Percentiles rank a stretch among this genome's conserved stretches.
These are phyloP conservation scores for Pachliopta kotzebuea DNA, from an alignment of 2,888 invertebrate species.

Conservation along the genomic window DNA sequence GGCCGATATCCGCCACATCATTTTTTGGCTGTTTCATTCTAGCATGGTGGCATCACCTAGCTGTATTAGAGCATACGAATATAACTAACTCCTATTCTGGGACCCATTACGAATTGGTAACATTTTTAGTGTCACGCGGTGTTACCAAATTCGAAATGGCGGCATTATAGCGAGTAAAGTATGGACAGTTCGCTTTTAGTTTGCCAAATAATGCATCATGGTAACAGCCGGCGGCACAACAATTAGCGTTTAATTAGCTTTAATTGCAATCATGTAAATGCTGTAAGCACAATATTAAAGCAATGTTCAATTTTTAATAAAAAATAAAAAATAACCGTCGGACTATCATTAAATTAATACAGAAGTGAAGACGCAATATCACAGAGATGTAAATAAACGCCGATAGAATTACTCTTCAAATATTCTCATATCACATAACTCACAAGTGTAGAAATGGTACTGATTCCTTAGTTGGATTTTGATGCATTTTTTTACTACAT, in stretches of 20 bases:
- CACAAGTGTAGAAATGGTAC: constrained; percentile 9
- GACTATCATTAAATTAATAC: constrained; percentile 4
- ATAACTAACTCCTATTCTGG: constrained; percentile 58
- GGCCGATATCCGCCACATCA: constrained; percentile 63
- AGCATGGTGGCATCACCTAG: constrained; percentile 76
- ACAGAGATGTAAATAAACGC: neutral
- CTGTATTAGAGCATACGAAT: constrained; percentile 65
- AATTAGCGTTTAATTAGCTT: constrained; percentile 61
- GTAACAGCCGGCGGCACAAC: constrained; percentile 64
- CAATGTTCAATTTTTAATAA: constrained; percentile 39
- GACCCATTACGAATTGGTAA: constrained; percentile 59
- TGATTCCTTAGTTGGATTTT: neutral
- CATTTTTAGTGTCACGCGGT: constrained; percentile 28
- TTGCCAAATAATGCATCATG: constrained; percentile 68
- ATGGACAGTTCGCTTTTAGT: constrained; percentile 66
- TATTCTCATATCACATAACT: constrained; percentile 17
- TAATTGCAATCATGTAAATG: constrained; percentile 58
- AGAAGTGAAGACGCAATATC: neutral
- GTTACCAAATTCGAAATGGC: constrained; percentile 57
- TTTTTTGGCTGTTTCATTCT: constrained; percentile 68
- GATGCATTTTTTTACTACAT: neutral
- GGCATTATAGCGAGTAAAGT: constrained; percentile 63
- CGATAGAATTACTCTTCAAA: constrained; percentile 2
- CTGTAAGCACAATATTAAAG: constrained; percentile 44
- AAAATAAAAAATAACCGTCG: constrained; percentile 1